phyloP scores from a whole-genome alignment of 2,888 invertebrate genomes.

The Amitus sp. region DNA sequence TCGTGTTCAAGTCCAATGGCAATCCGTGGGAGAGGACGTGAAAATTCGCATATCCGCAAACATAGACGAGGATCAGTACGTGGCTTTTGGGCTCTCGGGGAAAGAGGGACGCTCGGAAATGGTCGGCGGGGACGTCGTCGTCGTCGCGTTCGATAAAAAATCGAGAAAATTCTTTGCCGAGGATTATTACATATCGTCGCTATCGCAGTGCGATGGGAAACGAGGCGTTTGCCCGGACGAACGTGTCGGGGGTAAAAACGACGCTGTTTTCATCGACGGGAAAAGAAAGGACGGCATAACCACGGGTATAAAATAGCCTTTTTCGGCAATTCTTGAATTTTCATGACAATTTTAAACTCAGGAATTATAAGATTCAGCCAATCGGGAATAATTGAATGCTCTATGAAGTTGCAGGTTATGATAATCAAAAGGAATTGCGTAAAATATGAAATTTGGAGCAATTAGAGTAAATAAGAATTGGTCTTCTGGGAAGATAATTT shows the following conservation, averaged over 20 bases:
- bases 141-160: conserved; percentile 77
- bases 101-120: conserved; percentile 79
- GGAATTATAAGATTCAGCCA: too few relatives aligned
- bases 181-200: conserved; percentile 86
- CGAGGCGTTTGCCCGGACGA: conserved; percentile 89
- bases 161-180: conserved; percentile 76
- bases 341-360: too few relatives aligned
- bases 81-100: conserved; percentile 88
- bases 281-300: conserved; percentile 83
- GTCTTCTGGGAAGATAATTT: too few relatives aligned
- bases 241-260: conserved; percentile 82
- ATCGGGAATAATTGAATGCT: too few relatives aligned
- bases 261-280: conserved; percentile 79
- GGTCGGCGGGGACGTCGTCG: conserved; percentile 85
- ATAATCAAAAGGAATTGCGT: too few relatives aligned
- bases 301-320: too few relatives aligned
- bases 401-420: too few relatives aligned
- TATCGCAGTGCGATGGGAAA: conserved; percentile 84
- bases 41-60: conserved; percentile 82
- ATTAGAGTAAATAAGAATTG: too few relatives aligned
- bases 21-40: conserved; percentile 78
- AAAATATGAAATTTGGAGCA: too few relatives aligned
- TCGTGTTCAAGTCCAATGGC: conserved; percentile 88
- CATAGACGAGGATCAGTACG: conserved; percentile 85
- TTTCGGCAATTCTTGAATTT: too few relatives aligned